A percentile compares a stretch with the other conserved stretches of the same genome.
Conservation (phyloP, 2,113 vertebrate genomes). For the Campylomormyrus numenius region DNA sequence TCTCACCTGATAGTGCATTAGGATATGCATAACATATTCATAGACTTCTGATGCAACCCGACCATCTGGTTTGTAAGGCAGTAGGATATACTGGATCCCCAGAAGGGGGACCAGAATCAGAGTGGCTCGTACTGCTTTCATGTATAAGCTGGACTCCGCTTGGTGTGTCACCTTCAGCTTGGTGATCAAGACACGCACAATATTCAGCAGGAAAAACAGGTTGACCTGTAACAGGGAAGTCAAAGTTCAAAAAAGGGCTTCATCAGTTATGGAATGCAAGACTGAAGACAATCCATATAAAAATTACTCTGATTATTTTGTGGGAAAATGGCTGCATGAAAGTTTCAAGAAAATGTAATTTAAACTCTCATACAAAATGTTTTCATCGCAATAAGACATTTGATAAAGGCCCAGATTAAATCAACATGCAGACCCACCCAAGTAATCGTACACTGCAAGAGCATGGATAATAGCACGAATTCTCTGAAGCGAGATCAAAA, state of each 20-base stretch:
- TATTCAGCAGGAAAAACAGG: constrained; percentile 92
- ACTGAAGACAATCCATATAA: not conserved
- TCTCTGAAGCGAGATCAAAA: constrained; percentile 28
- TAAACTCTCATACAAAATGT: not conserved
- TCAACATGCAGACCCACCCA: not conserved
- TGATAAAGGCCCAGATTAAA: not conserved
- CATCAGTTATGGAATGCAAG: not conserved
- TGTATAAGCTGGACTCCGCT: constrained; percentile 92
- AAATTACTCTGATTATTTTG: not conserved
- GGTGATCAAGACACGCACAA: constrained; percentile 93
- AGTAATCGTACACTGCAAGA: not conserved
- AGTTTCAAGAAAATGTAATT: not conserved
- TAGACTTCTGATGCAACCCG: constrained; percentile 82
- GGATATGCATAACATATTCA: constrained; percentile 91
- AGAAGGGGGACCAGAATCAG: constrained; percentile 90
- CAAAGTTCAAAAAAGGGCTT: not conserved
- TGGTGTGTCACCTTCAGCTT: constrained; percentile 96
- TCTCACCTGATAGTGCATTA: constrained; percentile 90
- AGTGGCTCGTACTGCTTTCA: constrained; percentile 94
- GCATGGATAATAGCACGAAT: not conserved
- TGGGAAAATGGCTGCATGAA: not conserved
- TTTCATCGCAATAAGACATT: not conserved
- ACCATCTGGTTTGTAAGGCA: constrained; percentile 84
- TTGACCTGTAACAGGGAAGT: constrained; percentile 69
- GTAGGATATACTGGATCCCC: constrained; percentile 86